These are phyloP conservation scores for Belonocnema kinseyi DNA, from an alignment of 1,140 invertebrate genomes.

Conservation along the genomic window DNA sequence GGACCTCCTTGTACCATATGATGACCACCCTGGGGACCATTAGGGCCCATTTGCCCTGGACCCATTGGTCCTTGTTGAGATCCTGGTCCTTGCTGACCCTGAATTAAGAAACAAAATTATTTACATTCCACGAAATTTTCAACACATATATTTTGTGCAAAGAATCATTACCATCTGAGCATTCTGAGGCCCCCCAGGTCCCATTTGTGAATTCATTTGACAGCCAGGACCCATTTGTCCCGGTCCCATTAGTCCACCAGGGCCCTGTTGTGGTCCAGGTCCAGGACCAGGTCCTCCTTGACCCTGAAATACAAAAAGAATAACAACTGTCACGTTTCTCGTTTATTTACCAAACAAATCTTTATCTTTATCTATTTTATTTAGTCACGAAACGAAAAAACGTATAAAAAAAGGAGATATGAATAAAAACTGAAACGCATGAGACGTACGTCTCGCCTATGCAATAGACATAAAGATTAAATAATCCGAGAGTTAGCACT, in stretches of 20 bases:
- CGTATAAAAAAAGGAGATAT: too few species aligned
- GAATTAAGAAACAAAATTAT: constrained; percentile 33
- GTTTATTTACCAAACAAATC: neutral
- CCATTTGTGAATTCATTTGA: constrained; percentile 22
- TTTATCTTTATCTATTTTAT: neutral
- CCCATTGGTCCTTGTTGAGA: constrained; percentile 55
- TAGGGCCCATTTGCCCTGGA: constrained; percentile 49
- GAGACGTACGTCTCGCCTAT: too few species aligned
- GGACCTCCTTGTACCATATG: constrained; percentile 47
- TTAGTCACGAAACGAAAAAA: too few species aligned
- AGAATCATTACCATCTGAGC: constrained; percentile 20
- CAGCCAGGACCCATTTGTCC: constrained; percentile 41
- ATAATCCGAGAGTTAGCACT: neutral
- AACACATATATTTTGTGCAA: neutral
- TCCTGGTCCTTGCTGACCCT: constrained; percentile 62
- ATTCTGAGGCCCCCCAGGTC: constrained; percentile 37
- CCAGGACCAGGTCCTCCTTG: constrained; percentile 60
- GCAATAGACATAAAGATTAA: neutral
- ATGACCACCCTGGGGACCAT: constrained; percentile 46
- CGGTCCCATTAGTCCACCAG: constrained; percentile 45
- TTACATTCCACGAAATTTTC: neutral
- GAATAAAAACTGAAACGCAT: too few species aligned
- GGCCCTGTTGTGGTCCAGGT: constrained; percentile 52
- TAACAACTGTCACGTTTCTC: neutral
- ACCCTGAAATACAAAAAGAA: constrained; percentile 49